Conservation (phyloP, 2,888 invertebrate genomes). For the Phyllotreta striolata region DNA sequence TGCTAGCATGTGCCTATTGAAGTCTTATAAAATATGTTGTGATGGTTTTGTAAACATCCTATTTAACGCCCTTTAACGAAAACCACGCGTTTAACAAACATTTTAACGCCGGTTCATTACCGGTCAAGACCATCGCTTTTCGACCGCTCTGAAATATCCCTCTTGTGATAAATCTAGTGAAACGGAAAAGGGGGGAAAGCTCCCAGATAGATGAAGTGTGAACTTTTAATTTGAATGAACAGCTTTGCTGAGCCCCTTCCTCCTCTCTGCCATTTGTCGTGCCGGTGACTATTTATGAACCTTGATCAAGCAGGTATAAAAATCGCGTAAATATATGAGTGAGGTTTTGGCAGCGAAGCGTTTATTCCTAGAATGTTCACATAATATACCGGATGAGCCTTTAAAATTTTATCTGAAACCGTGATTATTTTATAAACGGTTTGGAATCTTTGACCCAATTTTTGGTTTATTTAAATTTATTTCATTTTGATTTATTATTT, state of each 20-base stretch:
- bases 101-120: constrained; percentile 9
- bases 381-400: constrained; percentile 1
- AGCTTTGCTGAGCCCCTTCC: constrained; percentile 7
- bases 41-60: no score
- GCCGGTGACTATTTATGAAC: constrained; percentile 31
- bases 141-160: constrained; percentile 9
- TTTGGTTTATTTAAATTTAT: no score
- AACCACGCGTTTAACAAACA: neutral
- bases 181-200: constrained; percentile 30
- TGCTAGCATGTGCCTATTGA: no score
- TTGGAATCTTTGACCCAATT: no score
- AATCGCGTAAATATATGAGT: constrained; percentile 37
- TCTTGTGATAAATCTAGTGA: constrained; percentile 26
- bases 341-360: constrained; percentile 22
- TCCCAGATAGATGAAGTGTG: constrained; percentile 32
- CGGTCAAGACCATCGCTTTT: constrained; percentile 17
- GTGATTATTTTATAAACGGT: no score
- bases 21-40: no score
- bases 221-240: constrained; percentile 34
- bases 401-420: no score
- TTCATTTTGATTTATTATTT: no score
- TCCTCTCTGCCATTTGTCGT: neutral
- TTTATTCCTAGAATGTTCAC: constrained; percentile 16
- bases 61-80: neutral
- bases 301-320: constrained; percentile 45